Evolutionary conservation across 2,797 vertebrate genomes (phyloP).

Genomic region (Aythya fuligula): DNA sequence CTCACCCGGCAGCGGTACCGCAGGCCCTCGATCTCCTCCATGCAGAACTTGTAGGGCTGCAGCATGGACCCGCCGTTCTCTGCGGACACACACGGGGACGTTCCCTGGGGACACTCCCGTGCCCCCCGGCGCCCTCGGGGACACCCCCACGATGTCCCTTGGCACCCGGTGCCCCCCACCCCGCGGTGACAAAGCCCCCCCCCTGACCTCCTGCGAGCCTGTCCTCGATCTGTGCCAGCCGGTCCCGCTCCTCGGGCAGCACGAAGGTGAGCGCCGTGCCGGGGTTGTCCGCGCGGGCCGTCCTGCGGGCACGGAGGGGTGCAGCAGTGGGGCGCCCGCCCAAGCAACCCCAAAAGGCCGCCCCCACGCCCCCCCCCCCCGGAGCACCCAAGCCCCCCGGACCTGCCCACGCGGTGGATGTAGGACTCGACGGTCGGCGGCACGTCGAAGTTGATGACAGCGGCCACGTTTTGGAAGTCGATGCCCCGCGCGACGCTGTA

Average conservation of each 20-base stretch:
- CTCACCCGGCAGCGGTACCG: conserved; percentile 90
- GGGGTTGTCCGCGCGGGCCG: conserved; percentile 88
- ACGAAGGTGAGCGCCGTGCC: conserved; percentile 90
- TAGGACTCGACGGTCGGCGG: conserved; percentile 87
- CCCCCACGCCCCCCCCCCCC: fast-evolving
- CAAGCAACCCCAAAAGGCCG: too few relatives aligned
- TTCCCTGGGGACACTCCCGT: conserved; percentile 70
- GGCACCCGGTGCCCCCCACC: neutral
- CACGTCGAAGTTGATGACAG: conserved; percentile 93
- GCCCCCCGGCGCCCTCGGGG: neutral
- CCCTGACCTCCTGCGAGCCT: conserved; percentile 84
- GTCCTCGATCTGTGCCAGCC: conserved; percentile 83
- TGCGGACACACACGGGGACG: neutral
- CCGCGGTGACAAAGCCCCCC: too few relatives aligned
- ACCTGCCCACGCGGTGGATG: conserved; percentile 90
- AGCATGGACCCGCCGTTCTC: conserved; percentile 76
- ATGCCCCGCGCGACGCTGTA: conserved; percentile 90
- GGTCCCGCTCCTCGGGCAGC: conserved; percentile 78
- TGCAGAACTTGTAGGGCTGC: conserved; percentile 88
- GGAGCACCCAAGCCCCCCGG: neutral
- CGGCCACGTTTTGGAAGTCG: conserved; percentile 92
- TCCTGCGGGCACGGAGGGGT: conserved; percentile 75
- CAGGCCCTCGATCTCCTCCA: conserved; percentile 92
- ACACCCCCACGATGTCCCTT: neutral
- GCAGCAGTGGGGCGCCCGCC: fast-evolving